Evolutionary conservation across 1,140 invertebrate genomes (phyloP).

Genomic region (Habropoda laboriosa): DNA sequence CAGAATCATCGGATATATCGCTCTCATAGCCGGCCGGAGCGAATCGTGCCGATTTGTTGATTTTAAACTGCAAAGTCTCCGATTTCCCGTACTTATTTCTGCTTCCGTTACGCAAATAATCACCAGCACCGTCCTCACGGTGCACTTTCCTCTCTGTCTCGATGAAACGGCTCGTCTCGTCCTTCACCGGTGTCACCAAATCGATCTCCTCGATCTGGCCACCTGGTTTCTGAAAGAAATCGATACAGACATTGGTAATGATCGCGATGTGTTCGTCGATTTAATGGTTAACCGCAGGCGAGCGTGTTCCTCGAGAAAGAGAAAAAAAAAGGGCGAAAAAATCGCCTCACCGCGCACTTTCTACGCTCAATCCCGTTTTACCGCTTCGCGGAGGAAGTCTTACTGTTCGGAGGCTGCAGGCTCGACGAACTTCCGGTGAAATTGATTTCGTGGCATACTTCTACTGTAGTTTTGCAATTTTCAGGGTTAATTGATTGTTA

Average conservation of each 20-base stretch:
- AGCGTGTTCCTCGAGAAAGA: not conserved
- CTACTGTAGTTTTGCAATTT: no score
- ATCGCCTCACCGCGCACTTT: not conserved
- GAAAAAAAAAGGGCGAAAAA: not conserved
- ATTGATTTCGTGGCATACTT: no score
- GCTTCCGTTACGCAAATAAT: not conserved
- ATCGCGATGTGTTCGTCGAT: not conserved
- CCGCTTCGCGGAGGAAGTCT: not conserved
- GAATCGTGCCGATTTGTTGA: not conserved
- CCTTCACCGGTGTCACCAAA: constrained; percentile 56
- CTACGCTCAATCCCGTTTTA: not conserved
- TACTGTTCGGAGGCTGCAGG: not conserved
- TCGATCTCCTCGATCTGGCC: constrained; percentile 54
- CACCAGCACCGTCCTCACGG: not conserved
- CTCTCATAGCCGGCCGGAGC: constrained; percentile 61
- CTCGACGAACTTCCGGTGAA: not conserved
- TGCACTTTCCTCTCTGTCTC: constrained; percentile 15
- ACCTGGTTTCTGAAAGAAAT: constrained; percentile 19
- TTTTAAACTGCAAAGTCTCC: not conserved
- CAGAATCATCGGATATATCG: constrained; percentile 42
- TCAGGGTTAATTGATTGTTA: no score
- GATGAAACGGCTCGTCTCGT: constrained; percentile 21
- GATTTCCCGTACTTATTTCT: not conserved
- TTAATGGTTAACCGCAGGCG: constrained; percentile 10
- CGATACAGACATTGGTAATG: not conserved